Evolutionary conservation across 2,113 vertebrate species (phyloP).

Genomic region (Procapra przewalskii): DNA sequence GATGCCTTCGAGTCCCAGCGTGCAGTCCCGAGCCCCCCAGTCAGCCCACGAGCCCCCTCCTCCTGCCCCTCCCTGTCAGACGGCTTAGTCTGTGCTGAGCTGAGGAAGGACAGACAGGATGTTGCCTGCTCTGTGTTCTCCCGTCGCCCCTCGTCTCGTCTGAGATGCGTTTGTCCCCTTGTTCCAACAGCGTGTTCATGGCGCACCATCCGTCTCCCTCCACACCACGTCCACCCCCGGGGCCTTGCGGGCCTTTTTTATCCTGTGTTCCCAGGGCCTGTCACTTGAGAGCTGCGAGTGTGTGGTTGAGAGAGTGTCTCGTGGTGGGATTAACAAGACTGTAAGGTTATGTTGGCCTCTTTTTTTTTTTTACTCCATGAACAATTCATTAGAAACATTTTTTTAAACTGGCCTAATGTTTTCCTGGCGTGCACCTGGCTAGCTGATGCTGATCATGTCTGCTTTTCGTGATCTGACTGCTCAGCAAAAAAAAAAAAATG

Average conservation of each 20-base stretch:
- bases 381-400: neutral
- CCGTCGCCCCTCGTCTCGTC: fast-evolving
- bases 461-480: neutral
- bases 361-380: neutral
- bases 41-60: fast-evolving
- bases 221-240: fast-evolving
- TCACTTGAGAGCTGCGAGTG: neutral
- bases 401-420: neutral
- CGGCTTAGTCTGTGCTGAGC: neutral
- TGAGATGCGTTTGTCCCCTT: fast-evolving
- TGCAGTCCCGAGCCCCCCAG: neutral
- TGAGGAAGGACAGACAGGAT: fast-evolving
- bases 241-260: neutral
- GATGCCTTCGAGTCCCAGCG: neutral
- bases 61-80: neutral
- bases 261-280: neutral
- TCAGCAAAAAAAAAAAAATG: conserved; percentile 39
- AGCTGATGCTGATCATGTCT: neutral
- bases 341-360: neutral
- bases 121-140: fast-evolving
- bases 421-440: neutral
- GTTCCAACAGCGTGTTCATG: fast-evolving
- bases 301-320: neutral
- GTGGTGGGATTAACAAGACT: neutral
- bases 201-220: neutral